Evolutionary conservation across 2,888 invertebrate species (phyloP).

Genomic region (Nephrotoma appendiculata): DNA sequence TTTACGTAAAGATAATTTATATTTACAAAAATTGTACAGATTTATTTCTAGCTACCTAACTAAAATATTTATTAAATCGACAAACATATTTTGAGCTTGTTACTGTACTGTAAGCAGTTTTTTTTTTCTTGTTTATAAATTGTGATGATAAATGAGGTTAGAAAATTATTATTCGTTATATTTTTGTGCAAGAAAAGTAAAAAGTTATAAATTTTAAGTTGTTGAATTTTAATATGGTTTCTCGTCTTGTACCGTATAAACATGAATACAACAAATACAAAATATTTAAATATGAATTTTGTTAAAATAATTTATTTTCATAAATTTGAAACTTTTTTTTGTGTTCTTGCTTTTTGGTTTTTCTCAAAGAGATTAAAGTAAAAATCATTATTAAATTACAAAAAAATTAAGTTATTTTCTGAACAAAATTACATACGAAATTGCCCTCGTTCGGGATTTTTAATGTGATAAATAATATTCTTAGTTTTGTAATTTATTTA

Average conservation of each 20-base stretch:
- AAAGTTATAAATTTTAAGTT: neutral
- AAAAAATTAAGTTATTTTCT: neutral
- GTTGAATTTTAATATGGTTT: neutral
- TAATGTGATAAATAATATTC: neutral
- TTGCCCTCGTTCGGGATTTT: neutral
- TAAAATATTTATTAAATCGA: neutral
- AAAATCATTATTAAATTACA: neutral
- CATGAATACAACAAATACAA: neutral
- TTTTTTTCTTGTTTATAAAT: neutral
- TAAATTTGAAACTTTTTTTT: neutral
- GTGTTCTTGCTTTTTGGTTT: neutral
- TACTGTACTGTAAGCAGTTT: neutral
- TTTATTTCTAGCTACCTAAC: neutral
- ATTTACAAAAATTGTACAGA: too few relatives aligned
- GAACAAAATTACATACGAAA: neutral
- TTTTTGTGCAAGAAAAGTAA: neutral
- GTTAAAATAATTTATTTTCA: neutral
- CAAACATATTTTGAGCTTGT: neutral
- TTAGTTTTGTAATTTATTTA: neutral
- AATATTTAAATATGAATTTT: neutral
- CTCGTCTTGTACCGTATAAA: neutral
- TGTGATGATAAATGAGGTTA: neutral
- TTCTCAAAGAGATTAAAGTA: neutral
- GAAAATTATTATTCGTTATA: neutral
- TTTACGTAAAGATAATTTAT: too few relatives aligned